Conservation (phyloP, 2,797 vertebrate species). For the Nasua narica region DNA sequence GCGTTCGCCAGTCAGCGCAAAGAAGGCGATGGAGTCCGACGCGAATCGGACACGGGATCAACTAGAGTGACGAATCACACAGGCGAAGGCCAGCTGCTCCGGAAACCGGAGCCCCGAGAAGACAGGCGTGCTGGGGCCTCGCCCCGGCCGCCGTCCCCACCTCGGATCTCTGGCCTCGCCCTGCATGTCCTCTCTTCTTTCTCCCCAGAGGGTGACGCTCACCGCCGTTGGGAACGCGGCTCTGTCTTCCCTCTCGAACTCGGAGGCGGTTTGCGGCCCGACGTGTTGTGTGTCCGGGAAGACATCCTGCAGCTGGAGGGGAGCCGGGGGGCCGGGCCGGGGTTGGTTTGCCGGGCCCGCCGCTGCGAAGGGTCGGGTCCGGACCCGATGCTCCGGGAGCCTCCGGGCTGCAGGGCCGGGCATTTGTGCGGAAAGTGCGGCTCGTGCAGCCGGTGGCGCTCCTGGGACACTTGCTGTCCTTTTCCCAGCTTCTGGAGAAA, state of each 20-base stretch:
- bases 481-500: neutral
- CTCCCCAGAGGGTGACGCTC: neutral
- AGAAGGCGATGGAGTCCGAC: accelerated
- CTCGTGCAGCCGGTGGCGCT: neutral
- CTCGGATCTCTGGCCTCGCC: neutral
- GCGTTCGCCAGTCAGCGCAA: accelerated
- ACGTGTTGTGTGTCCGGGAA: accelerated
- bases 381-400: accelerated
- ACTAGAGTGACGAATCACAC: accelerated
- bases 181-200: accelerated
- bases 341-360: neutral
- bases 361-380: neutral
- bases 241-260: neutral
- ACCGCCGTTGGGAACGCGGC: accelerated
- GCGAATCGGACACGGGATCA: neutral
- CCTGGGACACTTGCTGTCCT: neutral
- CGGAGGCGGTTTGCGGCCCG: neutral
- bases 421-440: neutral
- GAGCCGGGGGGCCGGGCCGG: accelerated
- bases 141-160: neutral
- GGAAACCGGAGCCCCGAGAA: accelerated
- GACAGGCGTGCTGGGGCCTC: accelerated
- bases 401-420: neutral
- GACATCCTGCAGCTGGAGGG: neutral
- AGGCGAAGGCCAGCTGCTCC: too few relatives aligned